phyloP scores from a whole-genome alignment of 2,113 vertebrate species.

The Carollia perspicillata region DNA sequence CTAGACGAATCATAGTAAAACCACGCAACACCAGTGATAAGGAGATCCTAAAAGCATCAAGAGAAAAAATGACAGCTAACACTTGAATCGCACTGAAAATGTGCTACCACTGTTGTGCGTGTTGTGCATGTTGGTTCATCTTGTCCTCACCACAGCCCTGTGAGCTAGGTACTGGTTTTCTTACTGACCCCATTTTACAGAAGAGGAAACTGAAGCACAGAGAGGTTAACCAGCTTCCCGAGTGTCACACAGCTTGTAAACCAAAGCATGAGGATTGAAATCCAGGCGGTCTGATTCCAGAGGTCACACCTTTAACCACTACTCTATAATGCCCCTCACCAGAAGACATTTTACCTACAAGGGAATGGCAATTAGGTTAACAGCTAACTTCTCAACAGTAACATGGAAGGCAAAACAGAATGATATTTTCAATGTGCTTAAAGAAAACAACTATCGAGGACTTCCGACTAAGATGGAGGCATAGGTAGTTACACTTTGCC shows the following conservation, averaged over 20 bases:
- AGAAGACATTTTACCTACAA: background rate
- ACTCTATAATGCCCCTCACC: background rate
- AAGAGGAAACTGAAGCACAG: background rate
- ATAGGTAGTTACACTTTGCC: too few relatives aligned
- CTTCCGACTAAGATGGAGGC: too few relatives aligned
- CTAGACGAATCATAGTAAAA: background rate
- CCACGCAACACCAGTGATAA: background rate
- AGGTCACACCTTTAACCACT: background rate
- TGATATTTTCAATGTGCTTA: background rate
- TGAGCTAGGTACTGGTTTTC: background rate
- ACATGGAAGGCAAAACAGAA: background rate
- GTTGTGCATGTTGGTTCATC: background rate
- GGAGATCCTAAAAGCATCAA: background rate
- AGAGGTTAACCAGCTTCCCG: background rate
- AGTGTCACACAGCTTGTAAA: background rate
- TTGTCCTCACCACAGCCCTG: background rate
- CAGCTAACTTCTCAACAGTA: background rate
- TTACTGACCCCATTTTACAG: background rate
- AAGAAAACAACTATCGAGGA: too few relatives aligned
- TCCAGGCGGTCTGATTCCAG: background rate
- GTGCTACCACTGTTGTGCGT: background rate
- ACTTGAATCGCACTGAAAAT: background rate
- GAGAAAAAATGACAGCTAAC: background rate
- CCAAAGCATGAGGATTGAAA: background rate
- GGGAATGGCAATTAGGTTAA: background rate